Conservation (phyloP, 2,113 vertebrate genomes). For the Helogale parvula region DNA sequence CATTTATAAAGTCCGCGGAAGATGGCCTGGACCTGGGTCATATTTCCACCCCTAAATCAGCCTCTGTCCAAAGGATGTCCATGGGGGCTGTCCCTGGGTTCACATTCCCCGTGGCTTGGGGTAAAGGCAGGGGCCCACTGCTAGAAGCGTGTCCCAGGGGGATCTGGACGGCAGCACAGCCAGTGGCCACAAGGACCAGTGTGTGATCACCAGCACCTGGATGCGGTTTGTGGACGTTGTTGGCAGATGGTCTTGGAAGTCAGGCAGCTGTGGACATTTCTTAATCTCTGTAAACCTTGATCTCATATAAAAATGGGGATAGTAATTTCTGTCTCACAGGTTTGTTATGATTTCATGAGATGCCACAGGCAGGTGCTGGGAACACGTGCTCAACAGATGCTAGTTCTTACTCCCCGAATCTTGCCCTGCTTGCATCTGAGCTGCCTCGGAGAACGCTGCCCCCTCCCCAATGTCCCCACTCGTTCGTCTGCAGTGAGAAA, state of each 20-base stretch:
- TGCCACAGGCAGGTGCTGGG: neutral
- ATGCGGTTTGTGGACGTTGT: neutral
- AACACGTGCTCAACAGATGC: neutral
- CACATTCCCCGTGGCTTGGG: neutral
- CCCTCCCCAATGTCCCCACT: neutral
- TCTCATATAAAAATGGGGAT: neutral
- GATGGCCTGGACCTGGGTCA: neutral
- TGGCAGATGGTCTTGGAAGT: neutral
- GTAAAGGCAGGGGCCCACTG: neutral
- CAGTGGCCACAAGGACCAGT: neutral
- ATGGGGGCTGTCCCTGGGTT: neutral
- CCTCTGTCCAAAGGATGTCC: neutral
- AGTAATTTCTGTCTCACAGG: neutral
- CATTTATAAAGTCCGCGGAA: neutral
- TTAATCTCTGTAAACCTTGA: neutral
- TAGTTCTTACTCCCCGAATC: neutral
- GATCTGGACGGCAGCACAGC: neutral
- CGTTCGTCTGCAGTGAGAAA: neutral
- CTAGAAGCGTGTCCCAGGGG: neutral
- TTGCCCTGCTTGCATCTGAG: neutral
- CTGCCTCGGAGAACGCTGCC: neutral
- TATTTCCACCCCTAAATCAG: neutral
- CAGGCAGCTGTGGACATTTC: neutral
- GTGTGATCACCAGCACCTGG: neutral
- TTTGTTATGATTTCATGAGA: neutral